Base-by-base conservation (phyloP, 2,797 vertebrate species). In the Cheracebus regulus region DNA sequence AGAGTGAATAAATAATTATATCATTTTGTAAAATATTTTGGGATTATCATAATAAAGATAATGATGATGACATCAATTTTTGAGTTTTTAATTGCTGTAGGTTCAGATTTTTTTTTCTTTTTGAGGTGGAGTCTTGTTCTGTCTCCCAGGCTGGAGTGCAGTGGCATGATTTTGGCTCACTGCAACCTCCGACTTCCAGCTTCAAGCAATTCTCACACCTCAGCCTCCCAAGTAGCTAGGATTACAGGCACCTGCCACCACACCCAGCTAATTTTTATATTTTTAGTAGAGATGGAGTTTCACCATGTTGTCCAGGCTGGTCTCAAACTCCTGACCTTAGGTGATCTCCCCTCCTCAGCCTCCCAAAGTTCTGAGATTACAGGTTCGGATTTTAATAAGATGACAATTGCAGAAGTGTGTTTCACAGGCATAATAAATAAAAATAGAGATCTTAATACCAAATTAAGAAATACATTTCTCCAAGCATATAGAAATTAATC, bases 11-110 rank as follows among this genome's bases (percentile, higher is more conserved):
- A 64, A 36, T 76, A 90, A 80, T 20, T 64, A 81, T 20, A 61
- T 48, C 20, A 89, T 57, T 95, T 89, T 73, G 57, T 73, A 26
- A 95, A 87, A 67, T 89, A 22, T 11, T 72, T 86, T 95, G 78
- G n/a, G 14, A 83, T 80, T 85, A 83, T 84, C 10, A 46, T 84
- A 83, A 85, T 79, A 11, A 85, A 93, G 14, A 72, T 82, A 87
- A 70, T 78, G 36, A 28, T 76, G 19, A 57, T 92, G 36, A 15
- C 14, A 90, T n/a, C 6, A 82, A 33, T 92, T 89, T 12, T 86
- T 89, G 20, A 90, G 17, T 82, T 95, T 75, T 7, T 94, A 33
- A 89, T 84, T 87, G 9, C 28, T 72, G 4, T 48, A 50, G 30
- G 12, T 83, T 75, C 36, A 64, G 15, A 50, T 48, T 93, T 90